Conservation (phyloP, 2,113 vertebrate genomes). For the Phyllostomus hastatus region DNA sequence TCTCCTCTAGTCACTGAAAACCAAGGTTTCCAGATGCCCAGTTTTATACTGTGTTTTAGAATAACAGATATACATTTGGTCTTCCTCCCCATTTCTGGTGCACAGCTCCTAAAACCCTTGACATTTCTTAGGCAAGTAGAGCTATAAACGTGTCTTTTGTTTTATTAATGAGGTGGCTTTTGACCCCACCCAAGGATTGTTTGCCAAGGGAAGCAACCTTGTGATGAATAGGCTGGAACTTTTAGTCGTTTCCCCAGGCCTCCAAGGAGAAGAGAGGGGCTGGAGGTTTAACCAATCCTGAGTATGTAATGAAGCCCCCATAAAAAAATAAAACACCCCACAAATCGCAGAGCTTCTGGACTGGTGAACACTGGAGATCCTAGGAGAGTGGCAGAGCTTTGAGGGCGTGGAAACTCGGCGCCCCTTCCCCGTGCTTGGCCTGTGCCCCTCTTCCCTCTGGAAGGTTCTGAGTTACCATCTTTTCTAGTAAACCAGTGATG, state of each 20-base stretch:
- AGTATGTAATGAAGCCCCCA: neutral
- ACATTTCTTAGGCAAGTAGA: neutral
- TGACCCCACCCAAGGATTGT: no score
- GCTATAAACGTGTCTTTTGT: neutral
- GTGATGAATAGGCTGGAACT: neutral
- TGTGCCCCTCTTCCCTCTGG: neutral
- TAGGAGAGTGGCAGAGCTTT: neutral
- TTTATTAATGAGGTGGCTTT: neutral
- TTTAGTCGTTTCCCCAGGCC: neutral
- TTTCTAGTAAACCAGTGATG: neutral
- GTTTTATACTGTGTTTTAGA: neutral
- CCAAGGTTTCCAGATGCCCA: neutral
- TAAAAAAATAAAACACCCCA: neutral
- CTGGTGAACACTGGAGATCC: neutral
- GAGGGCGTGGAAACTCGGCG: no score
- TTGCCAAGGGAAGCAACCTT: neutral
- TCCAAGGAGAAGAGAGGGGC: neutral
- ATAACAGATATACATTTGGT: neutral
- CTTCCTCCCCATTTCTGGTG: neutral
- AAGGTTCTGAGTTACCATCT: neutral
- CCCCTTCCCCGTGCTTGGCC: neutral
- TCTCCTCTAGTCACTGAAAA: neutral
- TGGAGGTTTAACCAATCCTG: neutral
- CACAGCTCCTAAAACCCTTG: neutral
- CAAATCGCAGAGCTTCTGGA: neutral